A percentile compares a stretch with the other conserved stretches of the same genome.
phyloP scores from a whole-genome alignment of 2,113 vertebrate species.

The Coryphaenoides rupestris region DNA sequence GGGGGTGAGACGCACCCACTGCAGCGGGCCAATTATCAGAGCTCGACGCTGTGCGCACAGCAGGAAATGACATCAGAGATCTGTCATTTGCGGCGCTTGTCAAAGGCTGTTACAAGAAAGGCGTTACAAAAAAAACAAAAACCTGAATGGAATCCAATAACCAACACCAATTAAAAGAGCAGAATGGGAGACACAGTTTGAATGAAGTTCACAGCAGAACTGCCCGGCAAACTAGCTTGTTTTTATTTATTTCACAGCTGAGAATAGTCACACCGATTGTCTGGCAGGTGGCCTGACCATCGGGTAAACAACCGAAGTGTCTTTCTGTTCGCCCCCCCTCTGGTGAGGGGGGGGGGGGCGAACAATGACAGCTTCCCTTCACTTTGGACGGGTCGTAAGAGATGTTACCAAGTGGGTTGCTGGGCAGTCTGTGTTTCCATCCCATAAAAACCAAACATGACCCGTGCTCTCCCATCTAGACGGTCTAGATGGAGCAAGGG shows the following conservation, averaged over 20 bases:
- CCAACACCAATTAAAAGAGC: too few species aligned
- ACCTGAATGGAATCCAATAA: constrained; percentile 59
- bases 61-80: constrained; percentile 67
- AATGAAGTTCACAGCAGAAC: constrained; percentile 31
- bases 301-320: constrained; percentile 2
- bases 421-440: constrained; percentile 52
- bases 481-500: constrained; percentile 45
- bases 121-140: constrained; percentile 51
- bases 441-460: constrained; percentile 45
- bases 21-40: constrained; percentile 68
- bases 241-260: too few species aligned
- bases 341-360: not conserved
- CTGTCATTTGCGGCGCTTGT: constrained; percentile 62
- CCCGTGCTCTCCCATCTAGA: constrained; percentile 40
- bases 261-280: too few species aligned
- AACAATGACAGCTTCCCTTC: not conserved
- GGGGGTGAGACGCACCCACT: constrained; percentile 57
- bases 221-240: constrained; percentile 39
- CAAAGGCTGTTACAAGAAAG: constrained; percentile 61
- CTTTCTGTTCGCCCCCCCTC: not conserved
- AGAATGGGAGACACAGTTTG: too few species aligned
- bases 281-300: too few species aligned
- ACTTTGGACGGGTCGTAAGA: not conserved
- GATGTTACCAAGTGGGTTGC: constrained; percentile 31
- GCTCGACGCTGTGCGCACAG: constrained; percentile 53